Evolutionary conservation across 2,888 invertebrate genomes (phyloP).

Genomic region (Dyspetes luteomarginatus): DNA sequence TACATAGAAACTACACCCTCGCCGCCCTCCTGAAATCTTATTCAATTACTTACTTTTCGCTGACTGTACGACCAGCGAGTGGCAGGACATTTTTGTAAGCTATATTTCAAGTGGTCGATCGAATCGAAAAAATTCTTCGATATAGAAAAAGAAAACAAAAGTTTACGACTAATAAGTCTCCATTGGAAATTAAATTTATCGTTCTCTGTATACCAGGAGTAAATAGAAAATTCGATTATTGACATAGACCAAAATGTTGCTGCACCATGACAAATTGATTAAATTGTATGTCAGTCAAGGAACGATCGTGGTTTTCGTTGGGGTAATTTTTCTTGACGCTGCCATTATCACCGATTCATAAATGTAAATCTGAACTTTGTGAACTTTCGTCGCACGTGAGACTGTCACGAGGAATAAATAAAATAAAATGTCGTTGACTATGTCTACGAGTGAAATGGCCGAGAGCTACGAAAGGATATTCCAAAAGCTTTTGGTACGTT

Average conservation of each 20-base stretch:
- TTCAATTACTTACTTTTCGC: constrained; percentile 47
- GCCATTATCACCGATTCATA: too few species aligned
- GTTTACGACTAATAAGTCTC: not conserved
- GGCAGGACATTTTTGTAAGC: not conserved
- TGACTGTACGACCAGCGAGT: constrained; percentile 4
- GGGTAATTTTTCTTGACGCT: too few species aligned
- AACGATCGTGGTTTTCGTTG: too few species aligned
- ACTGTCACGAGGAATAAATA: constrained; percentile 23
- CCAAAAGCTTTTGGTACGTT: constrained; percentile 5
- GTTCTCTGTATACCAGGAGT: not conserved
- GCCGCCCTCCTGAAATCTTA: not conserved
- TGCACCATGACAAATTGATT: not conserved
- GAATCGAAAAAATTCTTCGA: not conserved
- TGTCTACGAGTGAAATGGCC: constrained; percentile 27
- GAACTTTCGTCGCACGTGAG: not conserved
- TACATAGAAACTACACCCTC: not conserved
- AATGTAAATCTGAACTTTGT: not conserved
- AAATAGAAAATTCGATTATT: not conserved
- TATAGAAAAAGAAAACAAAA: not conserved
- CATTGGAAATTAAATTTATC: not conserved
- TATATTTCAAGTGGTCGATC: not conserved
- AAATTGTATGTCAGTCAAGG: too few species aligned
- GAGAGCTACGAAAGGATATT: constrained; percentile 26
- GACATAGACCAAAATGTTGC: not conserved
- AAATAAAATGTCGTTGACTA: constrained; percentile 22